Conservation (phyloP, 2,113 vertebrate genomes). For the Poeciliopsis turrubarensis region DNA sequence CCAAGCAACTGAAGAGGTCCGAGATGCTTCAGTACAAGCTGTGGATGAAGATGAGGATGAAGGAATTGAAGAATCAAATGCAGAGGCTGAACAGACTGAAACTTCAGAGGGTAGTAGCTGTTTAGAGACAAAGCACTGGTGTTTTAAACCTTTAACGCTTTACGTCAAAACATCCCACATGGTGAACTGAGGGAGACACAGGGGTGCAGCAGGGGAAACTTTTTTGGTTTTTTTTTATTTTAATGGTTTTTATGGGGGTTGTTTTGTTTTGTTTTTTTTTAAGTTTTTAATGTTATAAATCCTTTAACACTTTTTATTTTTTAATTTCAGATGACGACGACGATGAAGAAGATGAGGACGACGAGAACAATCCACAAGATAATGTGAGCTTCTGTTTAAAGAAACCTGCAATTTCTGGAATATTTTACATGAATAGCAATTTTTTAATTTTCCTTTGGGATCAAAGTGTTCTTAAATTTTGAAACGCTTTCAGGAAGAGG, state of each 20-base stretch:
- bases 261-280: too few species aligned
- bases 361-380: constrained; percentile 79
- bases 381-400: constrained; percentile 35
- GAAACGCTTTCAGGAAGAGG: constrained; percentile 84
- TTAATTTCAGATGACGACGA: constrained; percentile 40
- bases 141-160: neutral
- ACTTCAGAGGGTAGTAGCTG: constrained; percentile 55
- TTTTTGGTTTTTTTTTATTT: neutral
- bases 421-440: neutral
- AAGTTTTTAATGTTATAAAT: too few species aligned
- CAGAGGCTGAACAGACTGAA: constrained; percentile 25
- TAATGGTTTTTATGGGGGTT: neutral
- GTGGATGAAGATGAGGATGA: neutral
- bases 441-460: too few species aligned
- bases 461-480: too few species aligned
- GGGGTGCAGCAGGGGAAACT: neutral
- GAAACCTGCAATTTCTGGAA: neutral
- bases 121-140: constrained; percentile 32
- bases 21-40: neutral
- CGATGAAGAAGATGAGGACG: constrained; percentile 66
- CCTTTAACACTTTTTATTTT: neutral
- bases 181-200: neutral
- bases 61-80: constrained; percentile 1
- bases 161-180: constrained; percentile 4
- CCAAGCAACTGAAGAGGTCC: neutral